phyloP scores from a whole-genome alignment of 2,113 vertebrate genomes.

The Erythrolamprus reginae region DNA sequence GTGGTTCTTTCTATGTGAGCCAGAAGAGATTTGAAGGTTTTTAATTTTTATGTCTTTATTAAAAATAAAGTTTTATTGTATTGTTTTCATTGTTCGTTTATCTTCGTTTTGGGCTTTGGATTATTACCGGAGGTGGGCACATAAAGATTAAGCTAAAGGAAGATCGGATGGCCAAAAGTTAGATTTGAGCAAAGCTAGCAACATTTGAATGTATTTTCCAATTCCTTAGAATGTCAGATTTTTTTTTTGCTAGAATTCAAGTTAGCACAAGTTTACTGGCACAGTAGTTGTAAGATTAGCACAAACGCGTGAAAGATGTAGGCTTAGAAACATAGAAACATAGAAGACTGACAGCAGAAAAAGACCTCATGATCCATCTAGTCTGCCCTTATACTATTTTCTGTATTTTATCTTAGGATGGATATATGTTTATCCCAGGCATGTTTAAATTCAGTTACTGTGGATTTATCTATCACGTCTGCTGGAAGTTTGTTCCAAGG shows the following conservation, averaged over 20 bases:
- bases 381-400: too few relatives aligned
- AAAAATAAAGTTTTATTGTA: background rate
- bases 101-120: background rate
- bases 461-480: too few relatives aligned
- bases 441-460: too few relatives aligned
- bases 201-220: background rate
- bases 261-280: background rate
- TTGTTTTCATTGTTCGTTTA: background rate
- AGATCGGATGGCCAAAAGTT: background rate
- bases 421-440: too few relatives aligned
- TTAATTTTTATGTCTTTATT: background rate
- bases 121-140: background rate
- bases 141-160: background rate
- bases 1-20: too few relatives aligned
- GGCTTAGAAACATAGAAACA: too few relatives aligned
- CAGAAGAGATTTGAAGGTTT: background rate
- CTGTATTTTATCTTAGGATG: too few relatives aligned
- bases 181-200: background rate
- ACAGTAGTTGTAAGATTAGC: background rate
- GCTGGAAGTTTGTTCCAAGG: too few relatives aligned
- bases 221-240: background rate
- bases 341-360: too few relatives aligned
- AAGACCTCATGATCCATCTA: too few relatives aligned
- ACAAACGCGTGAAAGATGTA: background rate
- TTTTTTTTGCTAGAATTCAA: background rate